Percentiles rank a stretch among this genome's conserved stretches.
phyloP scores from a whole-genome alignment of 2,797 vertebrate species.

The Chloroceryle inda region DNA sequence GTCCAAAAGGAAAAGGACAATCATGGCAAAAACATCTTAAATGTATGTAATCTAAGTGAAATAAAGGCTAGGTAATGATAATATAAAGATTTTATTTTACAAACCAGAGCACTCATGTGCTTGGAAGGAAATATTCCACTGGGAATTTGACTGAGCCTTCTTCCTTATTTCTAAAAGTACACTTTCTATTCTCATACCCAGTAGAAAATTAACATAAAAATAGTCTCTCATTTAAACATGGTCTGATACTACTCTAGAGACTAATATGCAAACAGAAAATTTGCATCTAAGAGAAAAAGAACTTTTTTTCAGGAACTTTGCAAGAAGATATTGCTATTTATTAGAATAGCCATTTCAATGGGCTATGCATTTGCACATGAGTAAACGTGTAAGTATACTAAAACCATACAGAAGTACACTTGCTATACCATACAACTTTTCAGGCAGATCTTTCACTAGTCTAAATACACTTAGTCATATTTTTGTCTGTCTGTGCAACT shows the following conservation, averaged over 20 bases:
- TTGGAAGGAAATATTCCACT: not conserved
- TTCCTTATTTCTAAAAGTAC: not conserved
- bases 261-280: not conserved
- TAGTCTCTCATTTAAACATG: not conserved
- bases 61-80: not conserved
- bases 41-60: not conserved
- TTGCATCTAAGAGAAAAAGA: not conserved
- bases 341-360: not conserved
- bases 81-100: not conserved
- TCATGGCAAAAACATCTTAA: not conserved
- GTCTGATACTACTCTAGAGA: not conserved
- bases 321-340: not conserved
- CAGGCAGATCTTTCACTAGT: not conserved
- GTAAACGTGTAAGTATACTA: not conserved
- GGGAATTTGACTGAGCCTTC: not conserved
- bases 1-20: not conserved
- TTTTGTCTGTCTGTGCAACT: not conserved
- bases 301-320: not conserved
- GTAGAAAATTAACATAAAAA: constrained; percentile 30
- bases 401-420: not conserved
- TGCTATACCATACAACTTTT: not conserved
- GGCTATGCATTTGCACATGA: not conserved
- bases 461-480: not conserved
- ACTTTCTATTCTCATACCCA: not conserved
- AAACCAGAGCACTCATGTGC: not conserved